Base-by-base conservation (phyloP, 1,140 invertebrate genomes). In the Drosophila burlai region DNA sequence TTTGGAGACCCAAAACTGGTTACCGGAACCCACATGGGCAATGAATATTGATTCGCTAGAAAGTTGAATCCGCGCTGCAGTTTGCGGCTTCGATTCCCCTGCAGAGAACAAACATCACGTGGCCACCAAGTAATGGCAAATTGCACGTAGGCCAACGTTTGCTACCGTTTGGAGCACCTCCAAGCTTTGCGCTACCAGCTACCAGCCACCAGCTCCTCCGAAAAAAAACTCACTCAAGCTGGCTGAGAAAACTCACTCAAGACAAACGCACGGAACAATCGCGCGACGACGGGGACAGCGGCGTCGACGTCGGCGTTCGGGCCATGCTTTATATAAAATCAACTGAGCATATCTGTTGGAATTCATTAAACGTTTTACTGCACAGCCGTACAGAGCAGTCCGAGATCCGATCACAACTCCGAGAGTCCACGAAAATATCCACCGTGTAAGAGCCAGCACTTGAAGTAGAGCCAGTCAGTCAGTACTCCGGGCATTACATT, bases 291-390 rank as follows among this genome's bases (percentile, higher is more conserved):
- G 43, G 50, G 76, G 21, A 65, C 84, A 52, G 57, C 69, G 81
- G 65, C 50, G 76, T 60, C 79, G 46, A 36, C 79, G 58, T 31
- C 76, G 82, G 65, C 77, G 82, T 65, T 61, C 64, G 81, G 76
- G 77, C 71, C 69, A 72, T 91, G 89, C 79, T 92, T 89, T 83
- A 92, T 92, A 92, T 92, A 92, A 92, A 92, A 92, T 82, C 91
- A 92, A 92, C 91, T 91, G 87, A 91, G 76, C 91, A 89, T 85
- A 91, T 89, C 86, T 91, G 87, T 83, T 92, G 91, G 87, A 92
- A 92, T 91, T 92, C 91, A 92, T 92, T 92, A 92, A 92, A 79
- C 91, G 91, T 90, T 91, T 92, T 86, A 92, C 91, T 81, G 82
- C 84, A 92, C 89, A 90, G 69, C 65, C 83, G 78, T 83, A 76